Base-by-base conservation (phyloP, 2,113 vertebrate species). In the Ageneiosus marmoratus region DNA sequence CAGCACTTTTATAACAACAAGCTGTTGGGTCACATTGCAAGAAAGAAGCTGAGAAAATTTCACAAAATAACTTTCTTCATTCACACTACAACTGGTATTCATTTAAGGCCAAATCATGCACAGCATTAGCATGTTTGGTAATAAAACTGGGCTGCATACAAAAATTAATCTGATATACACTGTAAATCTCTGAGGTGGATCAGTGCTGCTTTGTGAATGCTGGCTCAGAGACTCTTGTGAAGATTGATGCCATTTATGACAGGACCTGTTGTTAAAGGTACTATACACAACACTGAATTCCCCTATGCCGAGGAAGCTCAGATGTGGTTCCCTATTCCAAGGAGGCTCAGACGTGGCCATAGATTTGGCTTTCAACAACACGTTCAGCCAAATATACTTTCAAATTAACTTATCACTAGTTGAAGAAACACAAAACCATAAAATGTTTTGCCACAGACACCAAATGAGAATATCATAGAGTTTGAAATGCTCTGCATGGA, bases 1-100 rank as follows among this genome's bases (percentile, higher is more conserved):
- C 67, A 70, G 22, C 5, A 11, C 67, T 70, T 70, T 70, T 41
- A 70, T 70, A 70, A 70, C 37, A 70, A 24, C 65, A 69, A 69
- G 65, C 65, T 69, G 37, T 24, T 69, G 12, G 65, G 34, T 24
- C 22, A 34, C 44, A 34, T 44, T 69, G 67, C 67, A 70, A 70
- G 41, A 70, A 44, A 44, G 37, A 70, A 44, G 65, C 37, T 20
- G 65, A n/a, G 37, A 69, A 37, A 69, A 24, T 24, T 69, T 24
- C 65, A 37, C 18, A 32, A 32, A 32, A 32, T 32, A 4, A 44
- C 44, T 70, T 41, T 65, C 63, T 18, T 37, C 29, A 37, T 65
- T 65, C 8, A 16, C 7, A 3, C 63, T 18, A 20, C 32, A 37
- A 37, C 2, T 65, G 63, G 16, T 18, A 37, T 67, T 37, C 34